Conservation (phyloP, 2,797 vertebrate genomes). For the Hoplostethus mediterraneus region DNA sequence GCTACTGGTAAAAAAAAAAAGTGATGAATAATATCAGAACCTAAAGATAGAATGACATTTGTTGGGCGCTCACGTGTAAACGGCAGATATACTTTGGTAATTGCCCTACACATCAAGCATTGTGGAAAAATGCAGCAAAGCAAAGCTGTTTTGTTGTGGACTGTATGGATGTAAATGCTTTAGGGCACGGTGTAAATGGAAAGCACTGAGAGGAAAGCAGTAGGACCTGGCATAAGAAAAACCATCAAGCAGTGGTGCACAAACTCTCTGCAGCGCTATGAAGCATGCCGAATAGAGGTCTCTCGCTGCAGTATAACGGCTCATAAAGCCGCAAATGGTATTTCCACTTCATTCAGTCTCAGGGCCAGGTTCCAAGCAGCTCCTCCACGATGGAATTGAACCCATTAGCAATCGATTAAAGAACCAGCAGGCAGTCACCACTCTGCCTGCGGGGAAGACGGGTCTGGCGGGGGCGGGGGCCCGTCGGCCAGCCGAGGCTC, state of each 20-base stretch:
- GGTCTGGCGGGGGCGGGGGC: conserved; percentile 37
- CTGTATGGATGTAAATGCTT: conserved; percentile 79
- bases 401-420: conserved; percentile 90
- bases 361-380: conserved; percentile 86
- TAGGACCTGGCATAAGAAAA: conserved; percentile 76
- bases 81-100: conserved; percentile 69
- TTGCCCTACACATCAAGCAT: conserved; percentile 66
- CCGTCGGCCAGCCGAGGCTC: conserved; percentile 52
- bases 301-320: conserved; percentile 86
- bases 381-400: conserved; percentile 85
- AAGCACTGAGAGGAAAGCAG: conserved; percentile 80
- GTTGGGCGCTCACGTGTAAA: conserved; percentile 57
- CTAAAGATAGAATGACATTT: conserved; percentile 57
- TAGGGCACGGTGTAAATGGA: conserved; percentile 80
- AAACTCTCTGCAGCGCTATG: conserved; percentile 80
- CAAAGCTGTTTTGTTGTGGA: conserved; percentile 75
- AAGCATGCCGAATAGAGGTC: conserved; percentile 86
- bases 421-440: conserved; percentile 84
- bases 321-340: conserved; percentile 88
- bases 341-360: conserved; percentile 88
- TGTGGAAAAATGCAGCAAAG: conserved; percentile 74
- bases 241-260: conserved; percentile 82
- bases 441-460: conserved; percentile 66
- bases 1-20: conserved; percentile 54
- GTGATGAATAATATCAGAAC: conserved; percentile 58